A percentile compares a stretch with the other conserved stretches of the same genome.
Evolutionary conservation across 2,888 invertebrate genomes (phyloP).

Genomic region (Leucophenga montana): DNA sequence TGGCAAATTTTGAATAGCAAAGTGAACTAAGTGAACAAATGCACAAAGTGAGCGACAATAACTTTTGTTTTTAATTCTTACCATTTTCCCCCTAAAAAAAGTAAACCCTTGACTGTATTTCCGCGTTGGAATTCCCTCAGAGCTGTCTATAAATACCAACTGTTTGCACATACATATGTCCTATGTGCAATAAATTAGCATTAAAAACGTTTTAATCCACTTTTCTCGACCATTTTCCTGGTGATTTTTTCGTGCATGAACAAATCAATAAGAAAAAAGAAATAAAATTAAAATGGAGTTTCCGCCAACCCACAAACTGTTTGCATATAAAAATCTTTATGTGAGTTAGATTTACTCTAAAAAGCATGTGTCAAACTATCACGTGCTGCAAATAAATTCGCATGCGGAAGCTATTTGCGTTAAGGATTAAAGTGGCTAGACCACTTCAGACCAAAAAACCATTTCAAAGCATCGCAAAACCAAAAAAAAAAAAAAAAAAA

Average conservation of each 20-base stretch:
- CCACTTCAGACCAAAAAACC: constrained; percentile 11
- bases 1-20: too few species aligned
- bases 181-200: constrained; percentile 60
- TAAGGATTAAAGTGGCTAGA: constrained; percentile 52
- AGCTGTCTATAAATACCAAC: not conserved
- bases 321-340: constrained; percentile 16
- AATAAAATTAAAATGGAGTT: too few species aligned
- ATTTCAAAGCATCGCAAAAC: not conserved
- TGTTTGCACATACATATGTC: constrained; percentile 46
- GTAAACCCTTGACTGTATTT: too few species aligned
- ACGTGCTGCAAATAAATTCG: constrained; percentile 69
- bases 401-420: constrained; percentile 58
- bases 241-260: not conserved
- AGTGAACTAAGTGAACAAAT: too few species aligned
- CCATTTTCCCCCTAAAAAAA: too few species aligned
- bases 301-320: not conserved
- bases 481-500: constrained; percentile 11
- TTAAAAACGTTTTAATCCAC: constrained; percentile 52
- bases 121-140: constrained; percentile 39
- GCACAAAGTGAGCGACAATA: too few species aligned
- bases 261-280: too few species aligned
- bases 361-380: constrained; percentile 52
- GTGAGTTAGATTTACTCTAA: not conserved
- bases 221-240: constrained; percentile 36
- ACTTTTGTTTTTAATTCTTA: too few species aligned